Conservation (phyloP, 2,888 invertebrate genomes). For the Parascotia fuliginaria region DNA sequence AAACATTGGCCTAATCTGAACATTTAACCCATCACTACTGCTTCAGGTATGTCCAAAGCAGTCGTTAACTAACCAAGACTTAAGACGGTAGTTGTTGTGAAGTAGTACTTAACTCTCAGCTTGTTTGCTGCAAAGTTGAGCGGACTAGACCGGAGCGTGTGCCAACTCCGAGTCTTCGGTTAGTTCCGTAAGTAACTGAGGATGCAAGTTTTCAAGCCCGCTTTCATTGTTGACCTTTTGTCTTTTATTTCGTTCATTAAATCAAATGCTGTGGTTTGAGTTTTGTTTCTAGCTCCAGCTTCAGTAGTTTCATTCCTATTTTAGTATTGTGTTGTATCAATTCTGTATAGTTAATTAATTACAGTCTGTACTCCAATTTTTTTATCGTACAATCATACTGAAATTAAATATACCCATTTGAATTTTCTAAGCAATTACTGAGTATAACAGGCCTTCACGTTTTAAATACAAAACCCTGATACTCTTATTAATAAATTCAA, state of each 20-base stretch:
- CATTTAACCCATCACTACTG: too few relatives aligned
- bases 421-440: too few relatives aligned
- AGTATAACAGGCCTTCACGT: too few relatives aligned
- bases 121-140: constrained; percentile 42
- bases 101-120: constrained; percentile 35
- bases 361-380: too few relatives aligned
- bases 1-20: too few relatives aligned
- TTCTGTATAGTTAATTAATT: too few relatives aligned
- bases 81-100: constrained; percentile 29
- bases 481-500: too few relatives aligned
- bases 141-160: constrained; percentile 22
- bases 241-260: constrained; percentile 44
- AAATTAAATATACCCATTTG: too few relatives aligned
- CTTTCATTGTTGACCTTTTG: constrained; percentile 43
- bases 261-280: constrained; percentile 36
- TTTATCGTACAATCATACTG: too few relatives aligned
- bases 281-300: constrained; percentile 12
- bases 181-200: constrained; percentile 41
- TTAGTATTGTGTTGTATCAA: too few relatives aligned
- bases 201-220: constrained; percentile 41
- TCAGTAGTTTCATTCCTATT: too few relatives aligned
- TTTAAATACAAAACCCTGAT: too few relatives aligned
- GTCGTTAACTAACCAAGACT: constrained; percentile 30
- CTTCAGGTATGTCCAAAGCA: constrained; percentile 6
- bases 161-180: constrained; percentile 35